A percentile compares a stretch with the other conserved stretches of the same genome.
Conservation (phyloP, 2,797 vertebrate genomes). For the Hyperoplus immaculatus region DNA sequence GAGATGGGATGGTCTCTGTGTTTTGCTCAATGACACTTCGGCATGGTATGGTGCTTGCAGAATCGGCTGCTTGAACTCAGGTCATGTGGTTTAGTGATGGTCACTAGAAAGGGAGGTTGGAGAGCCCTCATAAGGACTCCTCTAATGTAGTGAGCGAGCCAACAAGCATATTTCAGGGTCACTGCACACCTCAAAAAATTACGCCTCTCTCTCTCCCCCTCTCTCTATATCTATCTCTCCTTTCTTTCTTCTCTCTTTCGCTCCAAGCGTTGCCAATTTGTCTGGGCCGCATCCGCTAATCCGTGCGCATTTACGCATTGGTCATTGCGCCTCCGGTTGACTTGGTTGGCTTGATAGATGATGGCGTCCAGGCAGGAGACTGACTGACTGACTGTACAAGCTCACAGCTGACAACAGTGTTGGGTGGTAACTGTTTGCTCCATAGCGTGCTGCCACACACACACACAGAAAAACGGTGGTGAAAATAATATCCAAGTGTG, state of each 20-base stretch:
- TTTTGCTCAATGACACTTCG: constrained; percentile 63
- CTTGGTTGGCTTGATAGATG: constrained; percentile 79
- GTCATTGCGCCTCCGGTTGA: constrained; percentile 79
- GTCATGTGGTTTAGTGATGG: constrained; percentile 67
- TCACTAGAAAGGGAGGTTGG: constrained; percentile 66
- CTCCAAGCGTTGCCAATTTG: constrained; percentile 79
- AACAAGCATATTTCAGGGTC: constrained; percentile 76
- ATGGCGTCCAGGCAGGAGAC: constrained; percentile 70
- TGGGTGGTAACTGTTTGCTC: constrained; percentile 46
- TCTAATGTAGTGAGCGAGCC: constrained; percentile 69
- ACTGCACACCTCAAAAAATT: constrained; percentile 70
- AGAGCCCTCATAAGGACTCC: constrained; percentile 67
- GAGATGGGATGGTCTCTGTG: constrained; percentile 13
- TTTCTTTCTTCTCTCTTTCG: constrained; percentile 59
- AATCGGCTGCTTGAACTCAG: constrained; percentile 65
- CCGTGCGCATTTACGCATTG: constrained; percentile 78
- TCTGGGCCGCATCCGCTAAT: constrained; percentile 75
- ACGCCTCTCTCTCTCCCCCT: constrained; percentile 45
- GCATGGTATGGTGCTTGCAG: constrained; percentile 41
- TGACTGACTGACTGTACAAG: constrained; percentile 67
- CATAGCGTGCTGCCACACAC: constrained; percentile 14
- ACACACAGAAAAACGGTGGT: constrained; percentile 11
- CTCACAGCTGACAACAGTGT: constrained; percentile 61
- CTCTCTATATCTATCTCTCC: constrained; percentile 29
- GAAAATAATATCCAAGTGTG: not conserved